Base-by-base conservation (phyloP, 2,797 vertebrate genomes). In the Sebastes kiyomatsui region DNA sequence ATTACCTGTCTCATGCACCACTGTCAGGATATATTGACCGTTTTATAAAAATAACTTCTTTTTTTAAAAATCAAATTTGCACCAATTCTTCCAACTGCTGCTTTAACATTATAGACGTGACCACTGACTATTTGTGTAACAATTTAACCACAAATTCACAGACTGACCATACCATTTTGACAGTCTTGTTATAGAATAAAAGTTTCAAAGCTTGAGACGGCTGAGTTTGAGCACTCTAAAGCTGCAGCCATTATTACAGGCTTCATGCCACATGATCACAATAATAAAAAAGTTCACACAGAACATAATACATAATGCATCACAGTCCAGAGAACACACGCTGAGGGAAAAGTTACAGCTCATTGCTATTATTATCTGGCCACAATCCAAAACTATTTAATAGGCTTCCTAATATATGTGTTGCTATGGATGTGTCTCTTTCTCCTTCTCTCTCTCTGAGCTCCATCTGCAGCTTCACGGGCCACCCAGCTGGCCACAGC, bases 241-340 rank as follows among this genome's bases (percentile, higher is more conserved):
- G 81, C 79, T 75, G 80, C 76, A 81, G 78, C 74, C 69, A 87
- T 88, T 91, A 92, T 91, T 92, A 87, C 33, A 86, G 82, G 84
- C 89, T 91, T 90, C 90, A 92, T 92, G 90, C 84, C 84, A 90
- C 88, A 89, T 87, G 83, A 92, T 92, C 84, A 87, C 84, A 90
- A 89, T 91, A 92, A 93, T 91, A 89, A 79, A 68, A 87, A 90
- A 83, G 79, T 86, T 90, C 79, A 72, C 70, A 80, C 66, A 86
- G 89, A 80, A 82, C 79, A 90, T 90, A 81, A 90, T 90, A 71
- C 90, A 91, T 83, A 87, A 86, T 87, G 76, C 85, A 88, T 84
- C 77, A 81, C 84, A 90, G 80, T 81, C 83, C 80, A 62, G 70
- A 81, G 85, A 88, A 79, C 82, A 84, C 77, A 86, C 70, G 80